Base-by-base conservation (phyloP, 2,888 invertebrate species). In the Cephus pulcher region DNA sequence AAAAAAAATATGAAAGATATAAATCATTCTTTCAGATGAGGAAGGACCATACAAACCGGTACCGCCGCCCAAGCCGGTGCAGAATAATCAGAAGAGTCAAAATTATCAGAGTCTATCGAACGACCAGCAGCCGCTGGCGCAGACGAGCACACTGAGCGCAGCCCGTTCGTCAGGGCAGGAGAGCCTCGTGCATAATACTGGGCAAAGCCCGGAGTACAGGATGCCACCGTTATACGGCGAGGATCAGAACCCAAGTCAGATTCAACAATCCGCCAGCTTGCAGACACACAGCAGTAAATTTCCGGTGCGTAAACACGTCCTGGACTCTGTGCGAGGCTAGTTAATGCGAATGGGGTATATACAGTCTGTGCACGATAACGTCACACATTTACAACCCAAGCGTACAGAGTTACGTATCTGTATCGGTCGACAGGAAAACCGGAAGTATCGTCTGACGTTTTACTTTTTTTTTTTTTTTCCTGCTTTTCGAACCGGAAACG, bases 211-310 rank as follows among this genome's bases (percentile, higher is more conserved):
- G 79, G 87, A 89, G 84, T 90, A 90, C 89, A 90, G 89, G 84
- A 90, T 90, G 90, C 89, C 90, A 87, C 89, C 90, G 79, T 84
- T 92, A 80, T 91, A 91, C 86, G 91, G 90, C 82, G 91, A 91
- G 80, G 90, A 90, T 88, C 92, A 86, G 86, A 92, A 84, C 88
- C 93, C 92, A 89, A 91, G 88, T 91, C 92, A 86, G 88, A 90
- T 88, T 81, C 92, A 86, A 89, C 91, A 85, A 89, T 92, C 87
- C 88, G 91, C 89, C 74, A 90, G 88, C 84, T 93, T 96, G 32
- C 95, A 96, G 90, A 96, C 96, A 37, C 96, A 96, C 91, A 96
- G 96, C 85, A 95, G 94, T 85, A 96, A 96, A 91, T 96, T 96
- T 92, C 96, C 96, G 89, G 96, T 96, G 93, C 56, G 56, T 56